Evolutionary conservation across 2,888 invertebrate species (phyloP), one percentile per base, ranked within the genome.

Genomic region (Lycophotia porphyrea): DNA sequence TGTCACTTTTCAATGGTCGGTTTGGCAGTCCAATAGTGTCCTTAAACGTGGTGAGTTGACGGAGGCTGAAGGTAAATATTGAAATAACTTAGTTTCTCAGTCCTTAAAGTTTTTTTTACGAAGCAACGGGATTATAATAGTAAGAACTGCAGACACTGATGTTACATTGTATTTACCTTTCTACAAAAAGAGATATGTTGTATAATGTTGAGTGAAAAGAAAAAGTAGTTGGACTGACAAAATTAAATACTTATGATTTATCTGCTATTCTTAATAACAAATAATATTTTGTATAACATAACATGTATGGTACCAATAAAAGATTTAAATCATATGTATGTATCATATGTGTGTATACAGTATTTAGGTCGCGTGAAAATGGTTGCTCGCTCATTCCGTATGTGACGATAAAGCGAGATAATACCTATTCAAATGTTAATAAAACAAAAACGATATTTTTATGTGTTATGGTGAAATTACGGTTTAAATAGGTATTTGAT

Each of bases 21-120:
- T 95, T 91, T 0, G 90, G 55, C 5, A 87, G 87, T 11, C 7
- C 24, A 88, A 90, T 68, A 93, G 93, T 65, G 77, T 96, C 95
- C 13, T 91, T 88, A 71, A 81, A 91, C 2, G 93, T 87, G 11
- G 93, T 93, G 74, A 95, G 81, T 69, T 91, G 88, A 18, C 93
- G 92, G 49, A 95, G 90, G 81, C 95, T 95, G 86, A 13, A 66
- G 15, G 18, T 68, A 47, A 42, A 47, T n/a, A 68, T 55, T 49
- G 1, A 47, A 63, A 5, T 63, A 13, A 52, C 9, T n/a, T n/a
- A 18, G n/a, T 36, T 52, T 52, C n/a, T 52, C n/a, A 52, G n/a
- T 52, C 13, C n/a, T n/a, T n/a, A 5, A 15, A 27, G 5, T 13
- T 55, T 13, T 27, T 2, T 55, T 55, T 55, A 15, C 15, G 8